These are phyloP conservation scores for Cydia fagiglandana DNA, from an alignment of 1,140 invertebrate species.

Conservation along the genomic window DNA sequence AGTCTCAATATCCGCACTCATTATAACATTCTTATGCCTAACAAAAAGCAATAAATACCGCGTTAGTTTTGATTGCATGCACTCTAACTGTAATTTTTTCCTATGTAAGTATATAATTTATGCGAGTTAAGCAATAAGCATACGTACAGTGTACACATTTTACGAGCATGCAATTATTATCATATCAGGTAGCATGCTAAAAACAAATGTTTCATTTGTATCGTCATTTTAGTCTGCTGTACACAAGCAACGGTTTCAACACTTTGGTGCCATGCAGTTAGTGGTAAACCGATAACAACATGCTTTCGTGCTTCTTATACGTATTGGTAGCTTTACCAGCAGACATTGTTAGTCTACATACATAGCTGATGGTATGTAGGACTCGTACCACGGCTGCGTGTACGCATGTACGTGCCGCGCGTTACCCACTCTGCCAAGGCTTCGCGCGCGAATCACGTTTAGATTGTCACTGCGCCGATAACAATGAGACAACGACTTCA, in stretches of 20 bases:
- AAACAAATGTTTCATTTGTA: constrained; percentile 26
- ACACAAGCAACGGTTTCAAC: neutral
- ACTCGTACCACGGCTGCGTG: neutral
- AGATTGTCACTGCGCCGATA: constrained; percentile 16
- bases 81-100: too few relatives aligned
- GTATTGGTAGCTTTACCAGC: too few relatives aligned
- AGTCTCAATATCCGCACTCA: too few relatives aligned
- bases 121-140: neutral
- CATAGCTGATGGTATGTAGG: constrained; percentile 7
- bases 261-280: neutral
- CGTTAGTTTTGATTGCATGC: too few relatives aligned
- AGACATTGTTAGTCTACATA: neutral
- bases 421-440: neutral
- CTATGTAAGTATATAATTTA: neutral
- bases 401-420: constrained; percentile 8
- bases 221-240: neutral
- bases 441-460: neutral
- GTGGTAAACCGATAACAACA: neutral
- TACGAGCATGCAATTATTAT: neutral
- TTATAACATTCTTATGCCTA: too few relatives aligned
- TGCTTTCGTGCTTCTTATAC: too few relatives aligned
- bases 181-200: neutral
- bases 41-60: too few relatives aligned
- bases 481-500: constrained; percentile 15
- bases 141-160: neutral